phyloP scores from a whole-genome alignment of 2,113 vertebrate species.

The Etheostoma spectabile region DNA sequence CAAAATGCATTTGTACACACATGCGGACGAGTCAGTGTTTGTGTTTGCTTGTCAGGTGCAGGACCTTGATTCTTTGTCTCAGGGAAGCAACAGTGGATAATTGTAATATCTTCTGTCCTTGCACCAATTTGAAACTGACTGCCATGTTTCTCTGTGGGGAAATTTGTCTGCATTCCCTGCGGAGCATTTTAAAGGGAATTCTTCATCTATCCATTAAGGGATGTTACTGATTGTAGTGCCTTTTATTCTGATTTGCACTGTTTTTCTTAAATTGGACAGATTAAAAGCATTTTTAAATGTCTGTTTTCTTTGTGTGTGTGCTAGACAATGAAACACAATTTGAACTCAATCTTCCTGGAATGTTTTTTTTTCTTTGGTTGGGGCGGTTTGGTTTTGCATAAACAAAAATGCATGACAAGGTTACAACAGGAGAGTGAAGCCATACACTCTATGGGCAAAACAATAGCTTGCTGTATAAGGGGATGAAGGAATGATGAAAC shows the following conservation, averaged over 20 bases:
- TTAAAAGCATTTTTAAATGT: conserved; percentile 32
- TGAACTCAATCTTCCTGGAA: no score
- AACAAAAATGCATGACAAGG: neutral
- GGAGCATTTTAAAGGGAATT: conserved; percentile 33
- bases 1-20: neutral
- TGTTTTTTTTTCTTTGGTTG: neutral
- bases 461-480: neutral
- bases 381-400: no score
- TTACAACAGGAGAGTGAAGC: neutral
- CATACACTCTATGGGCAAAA: neutral
- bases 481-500: no score
- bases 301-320: neutral
- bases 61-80: conserved; percentile 44
- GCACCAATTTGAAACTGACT: conserved; percentile 21
- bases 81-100: conserved; percentile 54
- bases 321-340: neutral
- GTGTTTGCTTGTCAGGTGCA: conserved; percentile 7
- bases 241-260: conserved; percentile 29
- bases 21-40: conserved; percentile 8
- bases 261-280: neutral
- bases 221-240: conserved; percentile 15
- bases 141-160: conserved; percentile 6
- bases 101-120: neutral
- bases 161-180: neutral
- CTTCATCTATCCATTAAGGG: conserved; percentile 27